Percentiles rank a stretch among this genome's conserved stretches.
These are phyloP conservation scores for Lapara coniferarum DNA, from an alignment of 2,888 invertebrate genomes.

Conservation along the genomic window DNA sequence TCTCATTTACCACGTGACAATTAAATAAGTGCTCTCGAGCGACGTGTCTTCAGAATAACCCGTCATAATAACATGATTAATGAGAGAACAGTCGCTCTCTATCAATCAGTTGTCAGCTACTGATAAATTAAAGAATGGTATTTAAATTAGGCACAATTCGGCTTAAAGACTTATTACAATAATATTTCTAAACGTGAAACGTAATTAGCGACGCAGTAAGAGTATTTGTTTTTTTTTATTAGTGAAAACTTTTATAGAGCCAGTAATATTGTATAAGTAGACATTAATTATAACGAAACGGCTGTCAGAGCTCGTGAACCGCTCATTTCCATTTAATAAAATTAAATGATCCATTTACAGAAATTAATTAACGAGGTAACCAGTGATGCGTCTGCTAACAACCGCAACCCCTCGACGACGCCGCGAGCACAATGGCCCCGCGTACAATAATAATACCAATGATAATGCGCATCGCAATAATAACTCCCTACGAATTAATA, in stretches of 20 bases:
- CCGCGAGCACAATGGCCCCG: slow-evolving; percentile 51
- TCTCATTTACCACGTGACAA: slow-evolving; percentile 80
- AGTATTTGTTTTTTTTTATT: slow-evolving; percentile 33
- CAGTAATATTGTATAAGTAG: slow-evolving; percentile 38
- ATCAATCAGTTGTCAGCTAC: slow-evolving; percentile 78
- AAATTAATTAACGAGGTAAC: slow-evolving; percentile 81
- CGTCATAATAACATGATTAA: slow-evolving; percentile 79
- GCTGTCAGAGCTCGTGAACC: slow-evolving; percentile 60
- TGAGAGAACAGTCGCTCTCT: slow-evolving; percentile 67
- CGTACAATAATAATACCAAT: slow-evolving; percentile 66
- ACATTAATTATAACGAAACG: slow-evolving; percentile 54
- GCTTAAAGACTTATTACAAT: slow-evolving; percentile 46
- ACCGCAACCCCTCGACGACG: slow-evolving; percentile 53
- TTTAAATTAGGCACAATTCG: slow-evolving; percentile 60
- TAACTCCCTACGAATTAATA: slow-evolving; percentile 79
- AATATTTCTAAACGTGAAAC: slow-evolving; percentile 22
- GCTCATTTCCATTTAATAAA: slow-evolving; percentile 82
- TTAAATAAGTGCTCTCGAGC: slow-evolving; percentile 79
- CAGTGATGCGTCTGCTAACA: slow-evolving; percentile 76
- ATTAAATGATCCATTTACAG: slow-evolving; percentile 83
- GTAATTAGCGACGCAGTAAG: slow-evolving; percentile 29
- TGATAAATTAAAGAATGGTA: slow-evolving; percentile 70
- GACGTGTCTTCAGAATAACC: slow-evolving; percentile 67
- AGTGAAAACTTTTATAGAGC: slow-evolving; percentile 28
- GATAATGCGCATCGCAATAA: slow-evolving; percentile 70